Evolutionary conservation across 2,888 invertebrate genomes (phyloP).

Genomic region (Pterostichus niger): DNA sequence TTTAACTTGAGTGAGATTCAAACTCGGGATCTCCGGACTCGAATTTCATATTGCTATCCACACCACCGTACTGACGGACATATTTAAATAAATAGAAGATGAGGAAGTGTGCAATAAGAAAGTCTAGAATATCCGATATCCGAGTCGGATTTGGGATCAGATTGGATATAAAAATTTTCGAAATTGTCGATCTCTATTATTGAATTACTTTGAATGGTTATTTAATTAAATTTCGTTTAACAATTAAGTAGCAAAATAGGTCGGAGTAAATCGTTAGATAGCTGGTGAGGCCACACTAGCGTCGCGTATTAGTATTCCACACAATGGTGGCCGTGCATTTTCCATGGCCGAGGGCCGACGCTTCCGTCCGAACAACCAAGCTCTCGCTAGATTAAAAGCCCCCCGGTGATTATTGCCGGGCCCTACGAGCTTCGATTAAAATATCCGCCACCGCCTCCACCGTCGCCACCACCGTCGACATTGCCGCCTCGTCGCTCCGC

Average conservation of each 20-base stretch:
- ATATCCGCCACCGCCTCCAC: slow-evolving; percentile 10
- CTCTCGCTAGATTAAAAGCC: slow-evolving; percentile 26
- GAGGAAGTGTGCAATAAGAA: no score
- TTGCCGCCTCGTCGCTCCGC: slow-evolving; percentile 5
- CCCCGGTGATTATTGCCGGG: slow-evolving; percentile 36
- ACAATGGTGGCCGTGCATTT: slow-evolving; percentile 28
- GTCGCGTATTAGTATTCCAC: slow-evolving; percentile 36
- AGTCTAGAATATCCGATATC: no score
- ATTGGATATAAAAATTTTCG: no score
- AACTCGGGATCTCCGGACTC: no score
- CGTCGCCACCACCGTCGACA: not conserved
- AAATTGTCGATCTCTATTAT: no score
- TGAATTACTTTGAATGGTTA: no score
- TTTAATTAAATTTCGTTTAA: slow-evolving; percentile 11
- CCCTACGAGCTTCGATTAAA: slow-evolving; percentile 53
- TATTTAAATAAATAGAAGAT: no score
- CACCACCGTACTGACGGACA: no score
- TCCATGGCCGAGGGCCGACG: not conserved
- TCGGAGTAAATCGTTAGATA: no score
- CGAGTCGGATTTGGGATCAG: no score
- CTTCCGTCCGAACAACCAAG: not conserved
- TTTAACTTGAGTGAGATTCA: no score
- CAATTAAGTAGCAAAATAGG: not conserved
- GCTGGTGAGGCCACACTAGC: not conserved
- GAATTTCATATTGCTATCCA: no score